These are phyloP conservation scores for Todiramphus chloris DNA, from an alignment of 2,113 vertebrate species.

Conservation along the genomic window DNA sequence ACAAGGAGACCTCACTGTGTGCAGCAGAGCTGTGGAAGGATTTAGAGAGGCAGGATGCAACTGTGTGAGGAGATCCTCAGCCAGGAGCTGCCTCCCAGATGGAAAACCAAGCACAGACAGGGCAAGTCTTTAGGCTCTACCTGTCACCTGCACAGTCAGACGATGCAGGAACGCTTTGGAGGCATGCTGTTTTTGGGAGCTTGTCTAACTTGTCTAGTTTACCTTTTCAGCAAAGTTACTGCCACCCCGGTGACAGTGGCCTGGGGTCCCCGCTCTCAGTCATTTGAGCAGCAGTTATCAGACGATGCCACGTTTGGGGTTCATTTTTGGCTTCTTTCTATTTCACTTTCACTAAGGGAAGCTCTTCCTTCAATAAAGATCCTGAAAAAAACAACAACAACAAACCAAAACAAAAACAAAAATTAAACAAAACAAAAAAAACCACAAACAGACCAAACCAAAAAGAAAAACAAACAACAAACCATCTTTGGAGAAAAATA, in stretches of 20 bases:
- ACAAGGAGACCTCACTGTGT: fast-evolving
- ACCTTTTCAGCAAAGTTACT: neutral
- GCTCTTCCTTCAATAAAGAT: neutral
- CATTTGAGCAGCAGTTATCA: neutral
- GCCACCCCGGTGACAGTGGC: fast-evolving
- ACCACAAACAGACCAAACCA: neutral
- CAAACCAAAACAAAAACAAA: no score
- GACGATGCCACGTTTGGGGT: fast-evolving
- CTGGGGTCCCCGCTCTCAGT: neutral
- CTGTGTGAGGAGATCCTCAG: fast-evolving
- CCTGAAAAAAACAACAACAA: no score
- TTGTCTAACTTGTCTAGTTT: neutral
- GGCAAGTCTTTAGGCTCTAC: fast-evolving
- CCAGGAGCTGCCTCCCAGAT: neutral
- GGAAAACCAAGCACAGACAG: neutral
- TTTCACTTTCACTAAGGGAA: neutral
- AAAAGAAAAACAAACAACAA: neutral
- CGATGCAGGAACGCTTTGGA: neutral
- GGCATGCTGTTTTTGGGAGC: neutral
- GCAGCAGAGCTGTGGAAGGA: neutral
- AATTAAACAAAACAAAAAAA: neutral
- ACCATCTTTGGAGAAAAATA: neutral
- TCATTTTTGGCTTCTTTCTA: neutral
- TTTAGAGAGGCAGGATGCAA: neutral
- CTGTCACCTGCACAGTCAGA: neutral